Conservation (phyloP, 2,113 vertebrate species). For the Cromileptes altivelis region DNA sequence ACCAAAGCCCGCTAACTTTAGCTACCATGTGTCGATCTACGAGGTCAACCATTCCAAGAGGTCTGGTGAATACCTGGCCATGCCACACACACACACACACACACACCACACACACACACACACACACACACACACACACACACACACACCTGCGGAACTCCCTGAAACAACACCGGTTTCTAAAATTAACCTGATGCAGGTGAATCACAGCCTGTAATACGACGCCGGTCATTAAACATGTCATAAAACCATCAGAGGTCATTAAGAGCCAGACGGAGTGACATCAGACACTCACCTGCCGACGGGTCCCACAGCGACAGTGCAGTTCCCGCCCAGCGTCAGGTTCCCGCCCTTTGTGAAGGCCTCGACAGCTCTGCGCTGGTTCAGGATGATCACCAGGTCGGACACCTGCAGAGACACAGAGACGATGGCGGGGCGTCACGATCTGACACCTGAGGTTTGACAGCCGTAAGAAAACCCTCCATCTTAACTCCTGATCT, state of each 20-base stretch:
- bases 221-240: conserved; percentile 27
- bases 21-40: too few species aligned
- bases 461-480: too few species aligned
- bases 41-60: too few species aligned
- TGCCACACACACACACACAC: not conserved
- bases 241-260: conserved; percentile 15
- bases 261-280: conserved; percentile 6
- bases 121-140: not conserved
- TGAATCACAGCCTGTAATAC: conserved; percentile 30
- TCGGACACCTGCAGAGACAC: conserved; percentile 90
- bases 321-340: conserved; percentile 95
- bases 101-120: too few species aligned
- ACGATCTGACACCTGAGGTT: too few species aligned
- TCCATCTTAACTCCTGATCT: too few species aligned
- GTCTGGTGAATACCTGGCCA: not conserved
- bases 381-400: conserved; percentile 96
- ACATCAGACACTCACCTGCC: conserved; percentile 60
- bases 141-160: not conserved
- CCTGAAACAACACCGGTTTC: not conserved
- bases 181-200: conserved; percentile 1
- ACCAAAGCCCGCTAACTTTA: too few species aligned
- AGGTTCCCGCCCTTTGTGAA: conserved; percentile 97
- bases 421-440: too few species aligned
- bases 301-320: conserved; percentile 94
- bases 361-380: conserved; percentile 94